Conservation (phyloP, 1,140 invertebrate species). For the Bombus waltoni region DNA sequence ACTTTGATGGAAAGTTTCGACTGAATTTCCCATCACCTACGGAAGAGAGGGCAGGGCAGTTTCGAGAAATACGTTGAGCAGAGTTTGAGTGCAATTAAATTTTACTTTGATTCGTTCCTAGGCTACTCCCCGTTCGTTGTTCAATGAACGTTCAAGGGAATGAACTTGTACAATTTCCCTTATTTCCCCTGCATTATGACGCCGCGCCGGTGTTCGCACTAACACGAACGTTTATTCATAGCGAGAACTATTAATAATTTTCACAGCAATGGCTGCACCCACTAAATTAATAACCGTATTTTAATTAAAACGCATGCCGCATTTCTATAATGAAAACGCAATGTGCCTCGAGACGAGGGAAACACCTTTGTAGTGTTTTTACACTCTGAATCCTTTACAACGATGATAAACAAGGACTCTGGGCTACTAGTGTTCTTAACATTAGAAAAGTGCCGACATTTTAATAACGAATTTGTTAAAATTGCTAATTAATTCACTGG, state of each 20-base stretch:
- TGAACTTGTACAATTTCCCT: background rate
- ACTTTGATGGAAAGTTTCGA: conserved; percentile 39
- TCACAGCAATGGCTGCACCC: background rate
- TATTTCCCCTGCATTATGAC: background rate
- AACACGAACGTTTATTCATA: conserved; percentile 17
- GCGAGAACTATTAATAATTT: conserved; percentile 25
- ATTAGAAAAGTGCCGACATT: background rate
- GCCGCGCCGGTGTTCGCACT: background rate
- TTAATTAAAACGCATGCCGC: conserved; percentile 31
- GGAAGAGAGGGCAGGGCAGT: background rate
- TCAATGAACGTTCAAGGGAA: conserved; percentile 9
- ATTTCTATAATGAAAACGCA: background rate
- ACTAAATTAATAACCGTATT: conserved; percentile 32
- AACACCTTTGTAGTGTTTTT: background rate
- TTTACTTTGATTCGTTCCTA: conserved; percentile 30
- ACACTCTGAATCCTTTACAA: background rate
- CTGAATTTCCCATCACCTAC: background rate
- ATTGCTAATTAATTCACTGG: no score
- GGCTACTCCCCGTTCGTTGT: no score
- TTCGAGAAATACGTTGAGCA: conserved; percentile 32
- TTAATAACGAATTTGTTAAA: no score
- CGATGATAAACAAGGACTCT: background rate
- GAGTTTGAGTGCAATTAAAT: conserved; percentile 51
- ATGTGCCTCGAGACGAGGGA: background rate
- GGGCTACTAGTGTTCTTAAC: background rate